Conservation (phyloP, 1,140 invertebrate genomes). For the Pseudomyrmex pallidus region DNA sequence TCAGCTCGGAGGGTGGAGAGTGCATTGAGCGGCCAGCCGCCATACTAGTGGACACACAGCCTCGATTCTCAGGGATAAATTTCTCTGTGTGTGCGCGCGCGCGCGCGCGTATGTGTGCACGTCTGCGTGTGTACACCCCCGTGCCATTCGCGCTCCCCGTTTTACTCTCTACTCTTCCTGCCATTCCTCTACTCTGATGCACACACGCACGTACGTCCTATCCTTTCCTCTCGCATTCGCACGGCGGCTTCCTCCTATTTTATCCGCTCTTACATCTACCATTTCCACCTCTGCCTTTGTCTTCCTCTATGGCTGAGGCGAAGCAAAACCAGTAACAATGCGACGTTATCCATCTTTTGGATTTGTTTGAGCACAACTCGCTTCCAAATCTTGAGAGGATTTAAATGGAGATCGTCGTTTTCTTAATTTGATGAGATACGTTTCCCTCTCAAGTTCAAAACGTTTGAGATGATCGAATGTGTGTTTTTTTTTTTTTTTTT, state of each 20-base stretch:
- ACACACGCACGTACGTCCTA: constrained; percentile 69
- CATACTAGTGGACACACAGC: constrained; percentile 84
- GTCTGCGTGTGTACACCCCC: constrained; percentile 22
- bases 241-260: constrained; percentile 39
- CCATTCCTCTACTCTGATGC: constrained; percentile 69
- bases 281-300: constrained; percentile 68
- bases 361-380: constrained; percentile 6
- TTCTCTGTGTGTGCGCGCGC: constrained; percentile 77
- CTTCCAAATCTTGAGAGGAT: constrained; percentile 6
- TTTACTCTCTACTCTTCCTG: constrained; percentile 57
- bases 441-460: background rate
- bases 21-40: constrained; percentile 79
- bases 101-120: constrained; percentile 42
- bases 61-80: constrained; percentile 80
- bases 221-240: constrained; percentile 63
- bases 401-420: background rate
- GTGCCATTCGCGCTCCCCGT: constrained; percentile 69
- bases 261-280: constrained; percentile 56
- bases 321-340: constrained; percentile 71
- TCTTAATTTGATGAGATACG: background rate
- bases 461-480: background rate
- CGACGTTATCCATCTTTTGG: constrained; percentile 69
- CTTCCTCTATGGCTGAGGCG: constrained; percentile 28
- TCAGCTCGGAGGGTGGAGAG: constrained; percentile 78
- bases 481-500: too few species aligned